Conservation (phyloP, 2,113 vertebrate species). For the Hydrolagus affinis region DNA sequence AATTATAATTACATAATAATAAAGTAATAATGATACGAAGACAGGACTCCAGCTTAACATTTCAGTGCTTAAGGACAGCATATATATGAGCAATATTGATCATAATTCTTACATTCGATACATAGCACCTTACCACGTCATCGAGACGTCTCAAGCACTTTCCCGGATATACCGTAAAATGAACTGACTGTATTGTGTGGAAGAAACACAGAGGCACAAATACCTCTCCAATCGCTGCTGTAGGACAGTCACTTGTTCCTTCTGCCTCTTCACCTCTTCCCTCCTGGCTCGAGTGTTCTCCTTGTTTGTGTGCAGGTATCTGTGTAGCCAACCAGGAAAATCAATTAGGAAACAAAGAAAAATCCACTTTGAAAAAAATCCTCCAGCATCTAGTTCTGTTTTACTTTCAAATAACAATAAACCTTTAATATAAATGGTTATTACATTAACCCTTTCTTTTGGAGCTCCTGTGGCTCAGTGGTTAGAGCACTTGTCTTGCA, state of each 20-base stretch:
- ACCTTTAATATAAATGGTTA: no score
- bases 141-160: no score
- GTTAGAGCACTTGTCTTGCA: no score
- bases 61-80: background rate
- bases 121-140: no score
- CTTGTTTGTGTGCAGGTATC: slow-evolving; percentile 84
- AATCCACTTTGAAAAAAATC: background rate
- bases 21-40: background rate
- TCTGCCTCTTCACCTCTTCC: slow-evolving; percentile 68
- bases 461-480: no score
- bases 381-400: background rate
- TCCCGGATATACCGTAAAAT: no score
- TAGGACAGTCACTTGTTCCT: slow-evolving; percentile 65
- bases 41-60: background rate
- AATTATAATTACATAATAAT: background rate
- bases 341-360: background rate
- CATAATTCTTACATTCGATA: no score
- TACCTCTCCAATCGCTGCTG: slow-evolving; percentile 85
- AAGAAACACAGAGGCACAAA: background rate
- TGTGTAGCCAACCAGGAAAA: slow-evolving; percentile 41
- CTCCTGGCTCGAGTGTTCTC: slow-evolving; percentile 71
- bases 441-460: no score
- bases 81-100: no score
- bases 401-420: no score
- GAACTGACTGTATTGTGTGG: no score